Evolutionary conservation across 2,113 vertebrate species (phyloP), one percentile per base, ranked within the genome.

Genomic region (Centropristis striata): DNA sequence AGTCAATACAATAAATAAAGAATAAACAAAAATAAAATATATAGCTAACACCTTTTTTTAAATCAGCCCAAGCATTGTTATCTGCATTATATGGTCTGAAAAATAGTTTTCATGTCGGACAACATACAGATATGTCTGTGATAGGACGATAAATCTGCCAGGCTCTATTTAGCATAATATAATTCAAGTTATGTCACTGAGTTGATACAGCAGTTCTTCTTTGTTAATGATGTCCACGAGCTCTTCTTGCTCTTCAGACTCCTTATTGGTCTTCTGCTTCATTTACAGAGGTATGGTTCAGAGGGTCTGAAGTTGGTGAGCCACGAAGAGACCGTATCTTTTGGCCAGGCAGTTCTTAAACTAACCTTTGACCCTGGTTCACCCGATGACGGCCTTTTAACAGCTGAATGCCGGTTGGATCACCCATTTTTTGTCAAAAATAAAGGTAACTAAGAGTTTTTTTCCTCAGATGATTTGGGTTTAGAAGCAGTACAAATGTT

Each of bases 341-440:
- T 96, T 92, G 96, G 97, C 71, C 97, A 98, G 92, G 98, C 97
- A 64, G 96, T 97, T 78, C 95, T 99, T 77, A 98, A 99, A 83
- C 87, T 99, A 92, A 98, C 97, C 82, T 99, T 99, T 95, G 98
- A 99, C 90, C 97, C 97, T 15, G 98, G 98, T 91, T 99, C 97
- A 90, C 91, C 94, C 25, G 96, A 97, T 86, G 94, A 97, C 60
- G 95, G 96, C 27, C 93, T 96, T 91, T 94, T 99, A 80, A 98
- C 97, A 0, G 97, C 97, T 8, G 98, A 99, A 90, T 99, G 98
- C 94, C 95, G 96, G 89, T 87, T 98, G 32, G 98, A 98, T 92
- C 98, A 99, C 84, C 98, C 98, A 60, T 99, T 99, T 92, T 99
- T 97, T 93, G 97, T 99, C 81, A 98, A 97, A 96, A 97, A 96